Percentiles rank a stretch among this genome's conserved stretches.
Evolutionary conservation across 1,140 invertebrate species (phyloP).

Genomic region (Muscidifurax raptorellus): DNA sequence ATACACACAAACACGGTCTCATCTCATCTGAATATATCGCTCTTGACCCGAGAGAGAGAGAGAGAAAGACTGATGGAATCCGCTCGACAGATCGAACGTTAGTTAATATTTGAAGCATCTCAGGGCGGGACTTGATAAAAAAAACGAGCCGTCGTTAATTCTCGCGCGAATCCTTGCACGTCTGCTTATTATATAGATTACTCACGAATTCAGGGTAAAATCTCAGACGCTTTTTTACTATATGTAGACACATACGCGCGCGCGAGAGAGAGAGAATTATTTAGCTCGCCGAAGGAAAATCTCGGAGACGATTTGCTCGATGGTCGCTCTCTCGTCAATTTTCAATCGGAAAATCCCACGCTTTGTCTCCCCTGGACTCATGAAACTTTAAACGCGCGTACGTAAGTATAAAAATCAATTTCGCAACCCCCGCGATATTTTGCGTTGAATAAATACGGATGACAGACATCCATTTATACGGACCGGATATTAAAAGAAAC

Average conservation of each 20-base stretch:
- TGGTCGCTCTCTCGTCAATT: neutral
- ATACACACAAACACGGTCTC: neutral
- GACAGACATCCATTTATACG: too few species aligned
- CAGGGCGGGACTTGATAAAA: neutral
- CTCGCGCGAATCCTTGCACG: neutral
- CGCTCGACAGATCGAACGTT: neutral
- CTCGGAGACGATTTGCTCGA: too few species aligned
- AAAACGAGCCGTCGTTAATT: slow-evolving; percentile 2
- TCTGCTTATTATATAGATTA: too few species aligned
- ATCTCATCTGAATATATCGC: neutral
- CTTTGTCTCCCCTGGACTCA: neutral
- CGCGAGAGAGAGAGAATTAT: too few species aligned
- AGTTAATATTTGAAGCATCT: slow-evolving; percentile 15
- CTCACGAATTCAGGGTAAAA: neutral
- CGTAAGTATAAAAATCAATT: too few species aligned
- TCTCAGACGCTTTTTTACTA: neutral
- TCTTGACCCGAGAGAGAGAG: neutral
- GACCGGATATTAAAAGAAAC: neutral
- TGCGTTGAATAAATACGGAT: neutral
- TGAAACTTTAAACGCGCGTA: neutral
- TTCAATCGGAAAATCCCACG: neutral
- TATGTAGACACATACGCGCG: too few species aligned
- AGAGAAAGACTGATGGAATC: neutral
- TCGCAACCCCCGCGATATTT: neutral
- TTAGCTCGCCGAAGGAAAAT: neutral